These are phyloP conservation scores for Coendou prehensilis DNA, from an alignment of 2,797 vertebrate genomes.

Conservation along the genomic window DNA sequence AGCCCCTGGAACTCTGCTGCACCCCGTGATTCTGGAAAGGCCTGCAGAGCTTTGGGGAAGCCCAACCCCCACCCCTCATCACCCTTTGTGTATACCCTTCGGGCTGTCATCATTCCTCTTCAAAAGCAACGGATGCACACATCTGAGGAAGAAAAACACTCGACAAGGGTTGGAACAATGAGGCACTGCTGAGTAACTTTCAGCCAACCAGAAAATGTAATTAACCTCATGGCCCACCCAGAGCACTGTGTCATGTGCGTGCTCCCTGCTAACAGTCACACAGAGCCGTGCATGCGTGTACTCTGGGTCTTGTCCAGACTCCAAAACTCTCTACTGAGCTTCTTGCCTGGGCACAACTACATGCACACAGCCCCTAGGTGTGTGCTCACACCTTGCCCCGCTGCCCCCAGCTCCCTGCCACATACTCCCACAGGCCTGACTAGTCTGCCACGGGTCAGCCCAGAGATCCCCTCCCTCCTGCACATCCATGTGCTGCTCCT, in stretches of 20 bases:
- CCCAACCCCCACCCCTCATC: background rate
- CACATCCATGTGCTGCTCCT: background rate
- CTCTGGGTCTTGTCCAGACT: background rate
- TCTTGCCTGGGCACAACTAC: background rate
- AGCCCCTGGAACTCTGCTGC: background rate
- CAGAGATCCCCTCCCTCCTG: background rate
- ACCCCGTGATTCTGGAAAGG: background rate
- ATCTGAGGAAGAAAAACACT: slow-evolving; percentile 16
- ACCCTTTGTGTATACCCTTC: background rate
- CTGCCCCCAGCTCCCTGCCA: too few relatives aligned
- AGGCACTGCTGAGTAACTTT: slow-evolving; percentile 31
- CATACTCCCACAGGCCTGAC: background rate
- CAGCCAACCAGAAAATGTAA: slow-evolving; percentile 69
- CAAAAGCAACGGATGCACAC: slow-evolving; percentile 10
- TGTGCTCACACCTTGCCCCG: background rate
- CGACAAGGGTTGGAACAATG: background rate
- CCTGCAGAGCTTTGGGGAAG: background rate
- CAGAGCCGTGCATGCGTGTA: rapidly evolving
- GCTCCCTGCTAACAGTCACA: background rate
- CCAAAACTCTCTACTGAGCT: background rate
- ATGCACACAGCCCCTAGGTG: background rate
- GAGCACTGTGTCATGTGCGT: background rate
- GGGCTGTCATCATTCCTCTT: slow-evolving; percentile 62
- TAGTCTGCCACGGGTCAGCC: rapidly evolving
- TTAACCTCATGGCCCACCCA: background rate